These are phyloP conservation scores for Melikaiella ostensackeni DNA, from an alignment of 2,888 invertebrate species.

Conservation along the genomic window DNA sequence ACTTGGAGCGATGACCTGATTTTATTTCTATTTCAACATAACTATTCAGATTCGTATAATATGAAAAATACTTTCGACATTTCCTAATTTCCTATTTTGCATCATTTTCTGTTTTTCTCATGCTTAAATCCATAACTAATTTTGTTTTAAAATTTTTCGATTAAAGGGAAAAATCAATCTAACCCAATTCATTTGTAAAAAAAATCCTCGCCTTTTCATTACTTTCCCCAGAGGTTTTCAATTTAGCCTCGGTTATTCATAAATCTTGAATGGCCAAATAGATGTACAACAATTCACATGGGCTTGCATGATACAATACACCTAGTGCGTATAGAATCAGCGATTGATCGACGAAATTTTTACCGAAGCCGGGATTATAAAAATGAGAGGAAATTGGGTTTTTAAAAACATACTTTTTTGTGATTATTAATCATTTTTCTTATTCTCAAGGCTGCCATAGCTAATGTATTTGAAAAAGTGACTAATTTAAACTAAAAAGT, in stretches of 20 bases:
- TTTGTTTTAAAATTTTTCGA: background rate
- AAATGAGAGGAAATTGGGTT: background rate
- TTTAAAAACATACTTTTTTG: background rate
- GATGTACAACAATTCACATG: background rate
- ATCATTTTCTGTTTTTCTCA: background rate
- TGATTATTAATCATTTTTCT: background rate
- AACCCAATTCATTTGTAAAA: background rate
- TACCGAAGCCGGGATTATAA: background rate
- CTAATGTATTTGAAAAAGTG: no score
- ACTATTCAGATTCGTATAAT: background rate
- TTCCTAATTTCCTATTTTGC: background rate
- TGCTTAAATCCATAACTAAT: background rate
- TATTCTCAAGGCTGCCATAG: no score
- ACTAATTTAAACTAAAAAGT: no score
- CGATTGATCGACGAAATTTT: background rate
- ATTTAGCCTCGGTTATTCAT: background rate
- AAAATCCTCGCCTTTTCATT: background rate
- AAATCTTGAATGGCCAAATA: background rate
- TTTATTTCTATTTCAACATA: no score
- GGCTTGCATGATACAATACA: background rate
- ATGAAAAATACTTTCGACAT: background rate
- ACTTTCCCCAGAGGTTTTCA: background rate
- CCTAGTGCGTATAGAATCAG: background rate
- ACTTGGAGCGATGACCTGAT: no score
- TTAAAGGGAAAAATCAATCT: background rate